phyloP scores from a whole-genome alignment of 2,113 vertebrate species.

The Muntiacus reevesi region DNA sequence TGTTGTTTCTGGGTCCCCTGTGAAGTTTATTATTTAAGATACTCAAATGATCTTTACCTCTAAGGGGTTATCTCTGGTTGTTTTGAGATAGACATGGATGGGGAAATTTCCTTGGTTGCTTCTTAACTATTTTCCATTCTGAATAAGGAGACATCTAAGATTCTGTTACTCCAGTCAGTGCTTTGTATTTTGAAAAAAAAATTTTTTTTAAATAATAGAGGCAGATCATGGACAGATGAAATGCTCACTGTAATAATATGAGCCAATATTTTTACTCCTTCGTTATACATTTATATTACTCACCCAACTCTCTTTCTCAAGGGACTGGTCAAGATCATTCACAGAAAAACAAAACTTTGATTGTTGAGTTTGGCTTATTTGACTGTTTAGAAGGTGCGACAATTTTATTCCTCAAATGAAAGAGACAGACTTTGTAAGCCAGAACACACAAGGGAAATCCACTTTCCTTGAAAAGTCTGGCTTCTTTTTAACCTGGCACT shows the following conservation, averaged over 20 bases:
- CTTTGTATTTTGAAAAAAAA: background rate
- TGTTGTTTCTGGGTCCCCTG: background rate
- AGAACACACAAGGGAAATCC: constrained; percentile 83
- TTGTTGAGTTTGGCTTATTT: constrained; percentile 74
- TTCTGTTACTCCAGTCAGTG: background rate
- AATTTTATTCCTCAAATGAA: constrained; percentile 80
- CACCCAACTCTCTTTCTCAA: constrained; percentile 46
- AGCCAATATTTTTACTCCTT: constrained; percentile 41
- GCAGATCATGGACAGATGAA: background rate
- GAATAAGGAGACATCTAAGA: background rate
- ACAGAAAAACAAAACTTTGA: constrained; percentile 64
- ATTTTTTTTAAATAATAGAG: background rate
- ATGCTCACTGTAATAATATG: background rate
- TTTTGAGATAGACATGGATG: background rate
- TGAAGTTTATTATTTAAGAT: background rate
- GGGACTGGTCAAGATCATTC: constrained; percentile 53
- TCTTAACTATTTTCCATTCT: background rate
- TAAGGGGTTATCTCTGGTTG: background rate
- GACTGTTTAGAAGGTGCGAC: constrained; percentile 76
- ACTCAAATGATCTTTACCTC: background rate
- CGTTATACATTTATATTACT: constrained; percentile 23
- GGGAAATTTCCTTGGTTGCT: background rate
- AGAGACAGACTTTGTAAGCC: constrained; percentile 74
- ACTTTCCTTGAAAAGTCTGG: constrained; percentile 82
- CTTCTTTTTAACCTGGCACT: constrained; percentile 68